Percentiles rank a stretch among this genome's conserved stretches.
These are phyloP conservation scores for Pongo pygmaeus DNA, from an alignment of 2,113 vertebrate species.

Conservation along the genomic window DNA sequence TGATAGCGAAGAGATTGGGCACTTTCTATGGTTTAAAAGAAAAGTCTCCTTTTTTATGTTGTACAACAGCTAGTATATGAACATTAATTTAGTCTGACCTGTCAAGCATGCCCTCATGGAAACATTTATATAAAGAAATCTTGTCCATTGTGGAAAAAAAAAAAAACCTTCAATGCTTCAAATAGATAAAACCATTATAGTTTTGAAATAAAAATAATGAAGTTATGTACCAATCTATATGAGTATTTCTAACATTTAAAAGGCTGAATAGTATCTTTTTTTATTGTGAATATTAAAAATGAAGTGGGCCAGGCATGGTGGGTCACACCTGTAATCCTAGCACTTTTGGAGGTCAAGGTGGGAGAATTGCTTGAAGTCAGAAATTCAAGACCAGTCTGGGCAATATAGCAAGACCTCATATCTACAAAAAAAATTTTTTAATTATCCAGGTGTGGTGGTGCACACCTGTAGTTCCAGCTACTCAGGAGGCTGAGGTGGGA, in stretches of 20 bases:
- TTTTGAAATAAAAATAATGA: background rate
- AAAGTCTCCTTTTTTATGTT: background rate
- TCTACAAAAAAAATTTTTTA: no score
- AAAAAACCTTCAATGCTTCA: background rate
- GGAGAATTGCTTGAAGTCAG: no score
- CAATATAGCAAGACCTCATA: no score
- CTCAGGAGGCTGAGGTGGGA: no score
- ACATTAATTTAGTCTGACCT: background rate
- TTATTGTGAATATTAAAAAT: constrained; percentile 20
- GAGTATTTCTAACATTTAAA: background rate
- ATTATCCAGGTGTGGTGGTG: no score
- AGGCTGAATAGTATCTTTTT: background rate
- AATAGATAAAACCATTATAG: background rate
- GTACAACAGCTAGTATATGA: background rate
- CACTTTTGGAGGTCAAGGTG: no score
- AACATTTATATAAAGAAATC: background rate
- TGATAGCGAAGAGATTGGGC: background rate
- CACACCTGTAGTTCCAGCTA: no score
- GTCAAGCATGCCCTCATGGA: background rate
- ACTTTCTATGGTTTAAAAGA: background rate
- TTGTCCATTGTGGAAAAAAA: background rate
- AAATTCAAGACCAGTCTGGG: no score
- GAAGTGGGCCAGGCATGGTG: background rate
- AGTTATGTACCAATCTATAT: background rate
- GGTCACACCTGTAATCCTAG: no score